Base-by-base conservation (phyloP, 1,140 invertebrate species). In the Procambarus virginalis region DNA sequence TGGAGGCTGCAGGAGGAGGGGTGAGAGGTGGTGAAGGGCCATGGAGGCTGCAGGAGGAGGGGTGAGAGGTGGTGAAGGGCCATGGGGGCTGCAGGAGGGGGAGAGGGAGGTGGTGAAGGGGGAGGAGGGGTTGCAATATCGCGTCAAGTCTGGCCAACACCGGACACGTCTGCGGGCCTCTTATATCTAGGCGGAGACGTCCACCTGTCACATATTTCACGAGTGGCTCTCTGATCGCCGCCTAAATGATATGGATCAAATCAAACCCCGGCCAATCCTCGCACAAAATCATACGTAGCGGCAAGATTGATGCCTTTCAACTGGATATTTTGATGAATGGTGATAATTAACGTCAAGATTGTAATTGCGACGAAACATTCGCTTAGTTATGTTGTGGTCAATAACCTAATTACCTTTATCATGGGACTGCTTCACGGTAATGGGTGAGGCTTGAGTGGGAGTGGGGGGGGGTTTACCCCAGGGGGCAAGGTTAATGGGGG, bases 211-310 rank as follows among this genome's bases (percentile, higher is more conserved):
- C 64, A 88, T 88, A 88, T 75, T 82, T 88, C 86, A 88, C 86
- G 75, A 64, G 51, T 82, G 79, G 2, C 86, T 88, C 86, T 82
- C 86, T 88, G 86, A 88, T 88, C 86, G 70, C 78, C 79, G 79
- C 64, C 48, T 79, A 88, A 88, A 88, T 88, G 86, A 88, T 88
- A 88, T 88, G 86, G 86, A 88, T 88, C 78, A 81, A 88, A 88
- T 88, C 86, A 88, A 88, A 79, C 64, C 86, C 86, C 49, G 79
- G 48, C 86, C 78, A 75, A 73, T 76, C 68, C 79, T 60, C 49
- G 68, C 68, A 73, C 86, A 76, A 88, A 88, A 88, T 88, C 86
- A 88, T 81, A 88, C 86, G 79, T 88, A 75, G 79, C n/a, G 86
- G 79, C 64, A 88, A 58, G 86, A 88, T 88, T 68, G 70, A 88